Evolutionary conservation across 2,797 vertebrate species (phyloP).

Genomic region (Anableps anableps): DNA sequence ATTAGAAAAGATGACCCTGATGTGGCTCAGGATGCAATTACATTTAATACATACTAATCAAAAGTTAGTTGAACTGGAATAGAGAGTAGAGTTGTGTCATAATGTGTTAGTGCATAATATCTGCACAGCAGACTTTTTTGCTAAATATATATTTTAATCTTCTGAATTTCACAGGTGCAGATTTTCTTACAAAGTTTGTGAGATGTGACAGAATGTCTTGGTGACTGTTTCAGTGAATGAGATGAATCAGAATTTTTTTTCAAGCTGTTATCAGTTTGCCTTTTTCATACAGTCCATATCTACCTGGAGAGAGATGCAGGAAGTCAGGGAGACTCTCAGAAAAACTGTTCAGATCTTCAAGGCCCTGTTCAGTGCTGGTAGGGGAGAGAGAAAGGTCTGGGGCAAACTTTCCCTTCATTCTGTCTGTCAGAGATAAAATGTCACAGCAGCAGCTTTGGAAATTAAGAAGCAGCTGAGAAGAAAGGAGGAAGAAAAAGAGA

Average conservation of each 20-base stretch:
- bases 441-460: constrained; percentile 57
- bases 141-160: constrained; percentile 2
- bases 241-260: constrained; percentile 42
- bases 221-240: constrained; percentile 23
- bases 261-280: constrained; percentile 57
- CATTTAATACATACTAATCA: constrained; percentile 34
- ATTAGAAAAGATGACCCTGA: constrained; percentile 26
- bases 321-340: constrained; percentile 22
- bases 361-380: constrained; percentile 19
- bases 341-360: constrained; percentile 57
- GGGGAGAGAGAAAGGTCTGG: constrained; percentile 29
- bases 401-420: constrained; percentile 44
- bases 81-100: constrained; percentile 5
- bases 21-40: constrained; percentile 22
- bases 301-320: constrained; percentile 40
- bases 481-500: constrained; percentile 11
- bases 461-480: constrained; percentile 31
- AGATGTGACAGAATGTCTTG: constrained; percentile 35
- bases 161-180: constrained; percentile 22
- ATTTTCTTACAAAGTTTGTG: constrained; percentile 38
- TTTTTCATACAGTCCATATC: constrained; percentile 42
- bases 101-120: constrained; percentile 3
- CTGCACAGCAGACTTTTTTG: neutral
- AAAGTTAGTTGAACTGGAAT: constrained; percentile 19
- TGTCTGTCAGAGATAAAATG: constrained; percentile 68